Base-by-base conservation (phyloP, 2,113 vertebrate species). In the Callopanchax toddi region DNA sequence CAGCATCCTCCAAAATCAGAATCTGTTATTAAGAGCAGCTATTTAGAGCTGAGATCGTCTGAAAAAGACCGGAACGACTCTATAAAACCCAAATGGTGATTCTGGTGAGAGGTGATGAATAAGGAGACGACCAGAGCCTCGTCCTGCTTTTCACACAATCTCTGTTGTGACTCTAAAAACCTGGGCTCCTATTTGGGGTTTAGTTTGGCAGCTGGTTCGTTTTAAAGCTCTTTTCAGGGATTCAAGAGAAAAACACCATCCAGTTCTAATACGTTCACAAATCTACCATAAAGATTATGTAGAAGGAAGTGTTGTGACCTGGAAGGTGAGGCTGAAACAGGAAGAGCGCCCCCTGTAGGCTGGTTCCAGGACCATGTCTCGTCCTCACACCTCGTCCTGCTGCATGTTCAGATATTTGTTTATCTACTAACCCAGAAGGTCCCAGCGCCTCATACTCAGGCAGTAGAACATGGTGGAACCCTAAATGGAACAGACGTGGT, bases 191-290 rank as follows among this genome's bases (percentile, higher is more conserved):
- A 29, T 39, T 18, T 20, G 18, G 13, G 17, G 18, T 32, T 46
- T 45, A 20, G 44, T 6, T 18, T 20, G 52, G 50, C 60, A 71
- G 44, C 18, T 36, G 20, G 25, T 44, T 26, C 40, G n/a, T 52
- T 52, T 10, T 20, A 20, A 52, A 52, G 10, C 22, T 52, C 17
- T 11, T 52, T 52, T 32, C 34, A 11, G 32, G 5, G 5, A 52
- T 12, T 20, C 11, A 20, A 18, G 46, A 26, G 2, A 6, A 25
- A 25, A 49, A 16, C 7, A 5, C 3, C 36, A 32, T 39, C 25
- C 32, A 39, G 34, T 54, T 6, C n/a, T 58, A 5, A 11, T 48
- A 11, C 8, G 8, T 11, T 44, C 34, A 11, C 3, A 42, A 22
- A 6, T 20, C 2, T 42, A 51, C 23, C 26, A 40, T 11, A 40